These are phyloP conservation scores for Suricata suricatta DNA, from an alignment of 2,113 vertebrate species.

Conservation along the genomic window DNA sequence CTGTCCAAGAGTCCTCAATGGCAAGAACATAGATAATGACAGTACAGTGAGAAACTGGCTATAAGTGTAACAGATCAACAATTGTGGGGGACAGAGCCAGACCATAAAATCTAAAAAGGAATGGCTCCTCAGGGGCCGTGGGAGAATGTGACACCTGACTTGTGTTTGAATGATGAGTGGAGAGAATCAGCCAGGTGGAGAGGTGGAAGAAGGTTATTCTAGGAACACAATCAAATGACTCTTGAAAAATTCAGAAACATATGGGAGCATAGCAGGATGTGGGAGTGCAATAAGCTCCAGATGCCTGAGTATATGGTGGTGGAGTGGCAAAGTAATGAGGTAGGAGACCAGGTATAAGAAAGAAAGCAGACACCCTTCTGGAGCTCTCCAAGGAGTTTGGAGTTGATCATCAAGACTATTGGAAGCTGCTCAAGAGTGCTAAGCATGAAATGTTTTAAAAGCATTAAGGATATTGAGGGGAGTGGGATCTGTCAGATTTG, in stretches of 20 bases:
- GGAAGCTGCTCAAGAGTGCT: background rate
- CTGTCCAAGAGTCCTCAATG: background rate
- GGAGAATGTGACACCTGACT: background rate
- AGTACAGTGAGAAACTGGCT: background rate
- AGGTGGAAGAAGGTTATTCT: background rate
- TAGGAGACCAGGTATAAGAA: background rate
- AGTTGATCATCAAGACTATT: background rate
- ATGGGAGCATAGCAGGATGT: background rate
- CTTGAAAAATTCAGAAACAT: background rate
- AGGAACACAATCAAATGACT: background rate
- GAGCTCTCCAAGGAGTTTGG: background rate
- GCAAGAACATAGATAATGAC: background rate
- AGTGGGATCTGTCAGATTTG: background rate
- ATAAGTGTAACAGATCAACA: background rate
- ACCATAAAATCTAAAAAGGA: background rate
- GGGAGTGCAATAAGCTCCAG: background rate
- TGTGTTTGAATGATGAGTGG: background rate
- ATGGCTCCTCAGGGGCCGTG: background rate
- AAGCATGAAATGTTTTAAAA: background rate
- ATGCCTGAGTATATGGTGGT: background rate
- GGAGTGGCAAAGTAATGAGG: background rate
- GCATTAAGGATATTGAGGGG: background rate
- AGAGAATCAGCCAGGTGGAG: background rate
- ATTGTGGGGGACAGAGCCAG: background rate
- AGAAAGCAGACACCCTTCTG: background rate